Percentiles rank a stretch among this genome's conserved stretches.
These are phyloP conservation scores for Crambe crambe DNA, from an alignment of 37 sponge, comb jelly and placozoan genomes.

Conservation along the genomic window DNA sequence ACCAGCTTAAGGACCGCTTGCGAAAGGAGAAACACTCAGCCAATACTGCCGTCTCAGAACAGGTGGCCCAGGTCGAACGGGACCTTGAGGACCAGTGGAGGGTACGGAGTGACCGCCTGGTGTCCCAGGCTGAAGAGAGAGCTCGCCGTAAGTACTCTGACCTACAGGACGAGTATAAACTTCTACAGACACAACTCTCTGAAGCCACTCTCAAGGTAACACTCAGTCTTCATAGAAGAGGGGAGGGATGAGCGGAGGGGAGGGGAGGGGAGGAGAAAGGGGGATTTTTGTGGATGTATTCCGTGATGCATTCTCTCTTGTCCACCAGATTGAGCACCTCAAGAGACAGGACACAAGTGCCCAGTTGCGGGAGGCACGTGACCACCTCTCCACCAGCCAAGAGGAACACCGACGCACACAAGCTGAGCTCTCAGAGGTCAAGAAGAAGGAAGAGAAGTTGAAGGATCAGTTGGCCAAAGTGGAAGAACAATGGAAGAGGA, in stretches of 20 bases:
- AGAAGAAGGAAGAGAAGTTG: constrained; percentile 15
- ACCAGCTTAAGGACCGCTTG: constrained; percentile 41
- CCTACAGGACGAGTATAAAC: constrained; percentile 45
- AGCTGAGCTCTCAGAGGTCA: constrained; percentile 12
- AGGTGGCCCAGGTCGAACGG: constrained; percentile 70
- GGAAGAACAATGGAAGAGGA: constrained; percentile 27
- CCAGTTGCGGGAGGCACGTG: constrained; percentile 29
- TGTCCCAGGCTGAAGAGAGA: constrained; percentile 64
- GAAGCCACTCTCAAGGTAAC: constrained; percentile 61
- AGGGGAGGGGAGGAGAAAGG: too few relatives aligned
- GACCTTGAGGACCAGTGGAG: constrained; percentile 84
- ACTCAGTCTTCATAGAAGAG: too few relatives aligned
- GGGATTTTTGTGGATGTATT: too few relatives aligned
- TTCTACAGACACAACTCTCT: constrained; percentile 24
- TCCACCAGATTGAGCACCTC: constrained; percentile 36
- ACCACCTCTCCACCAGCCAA: constrained; percentile 18
- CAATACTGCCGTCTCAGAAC: constrained; percentile 45
- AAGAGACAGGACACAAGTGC: constrained; percentile 34
- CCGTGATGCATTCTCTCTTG: too few relatives aligned
- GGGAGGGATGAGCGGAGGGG: too few relatives aligned
- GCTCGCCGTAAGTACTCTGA: constrained; percentile 76
- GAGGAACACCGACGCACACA: constrained; percentile 1
- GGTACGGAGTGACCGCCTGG: constrained; percentile 58
- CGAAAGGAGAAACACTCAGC: constrained; percentile 69
- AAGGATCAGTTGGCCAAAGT: constrained; percentile 26